Conservation (phyloP, 2,113 vertebrate species). For the Thalassarche chlororhynchos region DNA sequence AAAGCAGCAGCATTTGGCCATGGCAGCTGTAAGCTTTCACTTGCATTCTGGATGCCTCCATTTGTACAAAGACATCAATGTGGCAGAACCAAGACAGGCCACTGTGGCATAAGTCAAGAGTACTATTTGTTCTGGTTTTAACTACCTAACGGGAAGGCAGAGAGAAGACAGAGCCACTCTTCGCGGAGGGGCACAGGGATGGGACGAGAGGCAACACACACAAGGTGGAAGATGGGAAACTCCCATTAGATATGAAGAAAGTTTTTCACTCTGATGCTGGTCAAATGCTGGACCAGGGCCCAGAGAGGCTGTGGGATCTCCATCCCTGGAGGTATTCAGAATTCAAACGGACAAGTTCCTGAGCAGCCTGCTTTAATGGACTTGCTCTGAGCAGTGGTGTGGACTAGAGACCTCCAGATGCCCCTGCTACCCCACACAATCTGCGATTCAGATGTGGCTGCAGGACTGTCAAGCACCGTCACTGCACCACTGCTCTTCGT, state of each 20-base stretch:
- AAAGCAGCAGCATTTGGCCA: not conserved
- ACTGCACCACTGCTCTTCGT: not conserved
- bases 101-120: not conserved
- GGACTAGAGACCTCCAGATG: not conserved
- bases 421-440: not conserved
- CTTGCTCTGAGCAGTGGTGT: not conserved
- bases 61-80: fast-evolving
- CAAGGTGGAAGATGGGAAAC: not conserved
- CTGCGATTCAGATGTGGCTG: not conserved
- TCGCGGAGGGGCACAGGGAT: not conserved
- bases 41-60: not conserved
- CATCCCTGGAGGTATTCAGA: not conserved
- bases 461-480: not conserved
- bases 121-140: not conserved
- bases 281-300: not conserved
- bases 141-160: not conserved
- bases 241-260: not conserved
- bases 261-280: not conserved
- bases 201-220: not conserved
- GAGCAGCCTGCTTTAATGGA: not conserved
- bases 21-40: not conserved
- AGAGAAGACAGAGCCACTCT: not conserved
- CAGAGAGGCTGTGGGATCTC: not conserved
- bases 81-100: not conserved
- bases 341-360: not conserved